Conservation (phyloP, 2,888 invertebrate genomes). For the Adelphocoris suturalis region DNA sequence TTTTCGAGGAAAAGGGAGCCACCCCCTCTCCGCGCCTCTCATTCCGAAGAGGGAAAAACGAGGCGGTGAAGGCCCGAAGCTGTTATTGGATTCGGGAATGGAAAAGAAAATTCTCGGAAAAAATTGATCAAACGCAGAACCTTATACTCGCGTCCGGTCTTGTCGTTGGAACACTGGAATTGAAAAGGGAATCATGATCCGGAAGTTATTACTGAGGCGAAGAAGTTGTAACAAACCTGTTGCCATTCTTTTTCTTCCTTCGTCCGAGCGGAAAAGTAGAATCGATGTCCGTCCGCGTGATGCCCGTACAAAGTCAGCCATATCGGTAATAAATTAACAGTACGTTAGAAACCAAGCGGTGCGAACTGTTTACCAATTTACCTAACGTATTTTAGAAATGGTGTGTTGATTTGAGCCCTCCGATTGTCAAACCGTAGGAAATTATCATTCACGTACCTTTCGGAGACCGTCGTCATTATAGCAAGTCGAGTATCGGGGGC, state of each 20-base stretch:
- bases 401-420: too few relatives aligned
- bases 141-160: not conserved
- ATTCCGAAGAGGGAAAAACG: not conserved
- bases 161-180: not conserved
- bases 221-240: not conserved
- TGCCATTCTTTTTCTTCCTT: not conserved
- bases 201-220: not conserved
- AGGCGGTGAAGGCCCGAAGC: not conserved
- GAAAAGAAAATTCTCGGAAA: not conserved
- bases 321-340: too few relatives aligned
- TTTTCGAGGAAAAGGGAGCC: not conserved
- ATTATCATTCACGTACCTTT: too few relatives aligned
- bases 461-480: too few relatives aligned
- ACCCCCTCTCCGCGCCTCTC: not conserved
- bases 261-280: not conserved
- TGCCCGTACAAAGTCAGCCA: too few relatives aligned
- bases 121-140: constrained; percentile 33
- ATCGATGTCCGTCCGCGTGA: too few relatives aligned
- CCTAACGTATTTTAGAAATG: too few relatives aligned
- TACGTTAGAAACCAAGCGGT: too few relatives aligned
- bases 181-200: not conserved
- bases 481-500: too few relatives aligned
- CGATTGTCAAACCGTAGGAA: too few relatives aligned
- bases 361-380: too few relatives aligned
- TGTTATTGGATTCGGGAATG: constrained; percentile 27